Evolutionary conservation across 2,113 vertebrate species (phyloP).

Genomic region (Siniperca chuatsi): DNA sequence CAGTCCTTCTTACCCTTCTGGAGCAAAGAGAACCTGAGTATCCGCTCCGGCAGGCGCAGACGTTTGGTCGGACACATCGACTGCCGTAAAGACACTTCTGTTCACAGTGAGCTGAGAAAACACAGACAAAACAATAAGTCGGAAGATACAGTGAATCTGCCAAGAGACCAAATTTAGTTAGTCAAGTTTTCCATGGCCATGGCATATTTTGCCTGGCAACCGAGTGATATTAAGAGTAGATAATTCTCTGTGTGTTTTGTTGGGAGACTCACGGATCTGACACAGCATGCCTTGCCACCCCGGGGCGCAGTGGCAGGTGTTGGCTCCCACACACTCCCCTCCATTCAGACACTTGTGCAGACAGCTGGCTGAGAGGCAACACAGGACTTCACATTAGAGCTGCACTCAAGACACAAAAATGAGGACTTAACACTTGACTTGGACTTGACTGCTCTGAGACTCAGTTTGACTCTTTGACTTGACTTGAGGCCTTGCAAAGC

Average conservation of each 20-base stretch:
- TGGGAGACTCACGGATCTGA: slow-evolving; percentile 84
- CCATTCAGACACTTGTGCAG: slow-evolving; percentile 83
- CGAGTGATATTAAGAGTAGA: not conserved
- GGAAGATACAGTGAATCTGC: not conserved
- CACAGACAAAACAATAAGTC: not conserved
- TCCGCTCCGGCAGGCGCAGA: slow-evolving; percentile 84
- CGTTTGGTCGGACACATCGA: slow-evolving; percentile 81
- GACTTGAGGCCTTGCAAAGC: not conserved
- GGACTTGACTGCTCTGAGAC: not conserved
- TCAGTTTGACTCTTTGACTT: too few relatives aligned
- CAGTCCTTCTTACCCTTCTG: slow-evolving; percentile 68
- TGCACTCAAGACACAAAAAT: not conserved
- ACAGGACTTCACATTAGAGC: not conserved
- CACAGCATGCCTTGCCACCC: slow-evolving; percentile 83
- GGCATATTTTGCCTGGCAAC: not conserved
- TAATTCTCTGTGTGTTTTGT: not conserved
- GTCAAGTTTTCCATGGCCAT: not conserved
- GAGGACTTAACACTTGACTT: not conserved
- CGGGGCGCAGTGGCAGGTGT: slow-evolving; percentile 72
- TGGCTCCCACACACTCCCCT: slow-evolving; percentile 81
- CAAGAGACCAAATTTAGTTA: not conserved
- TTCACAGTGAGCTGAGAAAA: slow-evolving; percentile 73
- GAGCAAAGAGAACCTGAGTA: slow-evolving; percentile 73
- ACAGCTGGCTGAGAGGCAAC: slow-evolving; percentile 78
- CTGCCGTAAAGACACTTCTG: slow-evolving; percentile 80